Percentiles rank a stretch among this genome's conserved stretches.
These are phyloP conservation scores for Coryphaenoides rupestris DNA, from an alignment of 2,113 vertebrate genomes.

Conservation along the genomic window DNA sequence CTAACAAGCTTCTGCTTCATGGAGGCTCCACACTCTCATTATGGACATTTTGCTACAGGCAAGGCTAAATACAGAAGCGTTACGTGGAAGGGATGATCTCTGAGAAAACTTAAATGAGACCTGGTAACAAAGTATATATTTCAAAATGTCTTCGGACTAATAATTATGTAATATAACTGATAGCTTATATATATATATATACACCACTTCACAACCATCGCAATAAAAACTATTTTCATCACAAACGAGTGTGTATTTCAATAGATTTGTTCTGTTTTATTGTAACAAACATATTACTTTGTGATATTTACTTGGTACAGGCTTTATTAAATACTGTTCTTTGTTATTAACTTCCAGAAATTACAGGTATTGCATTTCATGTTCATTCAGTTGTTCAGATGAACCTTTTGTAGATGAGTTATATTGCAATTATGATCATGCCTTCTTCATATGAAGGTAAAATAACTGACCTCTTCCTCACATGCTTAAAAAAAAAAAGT, in stretches of 20 bases:
- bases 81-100: not conserved
- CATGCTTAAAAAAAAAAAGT: slow-evolving; percentile 32
- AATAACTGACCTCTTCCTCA: slow-evolving; percentile 26
- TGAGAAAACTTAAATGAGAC: not conserved
- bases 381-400: slow-evolving; percentile 50
- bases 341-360: slow-evolving; percentile 31
- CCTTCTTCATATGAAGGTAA: slow-evolving; percentile 50
- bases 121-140: not conserved
- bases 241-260: too few species aligned
- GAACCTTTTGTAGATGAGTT: slow-evolving; percentile 18
- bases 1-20: slow-evolving; percentile 43
- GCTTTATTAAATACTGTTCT: slow-evolving; percentile 51
- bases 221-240: too few species aligned
- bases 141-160: not conserved
- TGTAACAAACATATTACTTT: slow-evolving; percentile 58
- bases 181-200: too few species aligned
- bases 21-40: slow-evolving; percentile 35
- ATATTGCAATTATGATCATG: slow-evolving; percentile 47
- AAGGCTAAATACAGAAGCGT: slow-evolving; percentile 43
- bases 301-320: slow-evolving; percentile 59
- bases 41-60: slow-evolving; percentile 39
- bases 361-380: slow-evolving; percentile 35
- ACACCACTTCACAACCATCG: too few species aligned
- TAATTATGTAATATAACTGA: not conserved
- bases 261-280: slow-evolving; percentile 54